These are phyloP conservation scores for Drosophila triauraria DNA, from an alignment of 1,140 invertebrate species.

Conservation along the genomic window DNA sequence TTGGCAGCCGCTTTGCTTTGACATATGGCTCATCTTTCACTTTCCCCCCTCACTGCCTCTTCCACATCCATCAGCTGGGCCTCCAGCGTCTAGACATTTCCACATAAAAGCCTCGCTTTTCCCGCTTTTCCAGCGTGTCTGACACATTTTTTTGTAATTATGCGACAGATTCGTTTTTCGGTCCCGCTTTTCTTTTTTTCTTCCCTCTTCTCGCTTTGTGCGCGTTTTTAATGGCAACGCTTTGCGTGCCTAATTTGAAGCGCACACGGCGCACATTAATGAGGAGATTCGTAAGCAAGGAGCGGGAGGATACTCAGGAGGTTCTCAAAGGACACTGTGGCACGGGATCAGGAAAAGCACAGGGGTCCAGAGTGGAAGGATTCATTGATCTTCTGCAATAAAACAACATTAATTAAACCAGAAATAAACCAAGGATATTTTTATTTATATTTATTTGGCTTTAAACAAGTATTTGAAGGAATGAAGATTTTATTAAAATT, in stretches of 20 bases:
- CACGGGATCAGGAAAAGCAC: background rate
- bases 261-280: slow-evolving; percentile 77
- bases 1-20: slow-evolving; percentile 50
- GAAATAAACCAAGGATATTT: background rate
- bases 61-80: slow-evolving; percentile 40
- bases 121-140: slow-evolving; percentile 40
- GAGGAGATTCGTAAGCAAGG: slow-evolving; percentile 39
- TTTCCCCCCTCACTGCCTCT: background rate
- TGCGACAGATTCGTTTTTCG: slow-evolving; percentile 73
- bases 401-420: too few relatives aligned
- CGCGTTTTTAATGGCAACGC: slow-evolving; percentile 72
- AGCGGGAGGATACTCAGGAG: background rate
- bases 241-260: slow-evolving; percentile 78
- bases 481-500: background rate
- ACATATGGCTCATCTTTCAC: slow-evolving; percentile 41
- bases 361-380: background rate
- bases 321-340: slow-evolving; percentile 10
- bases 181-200: slow-evolving; percentile 3
- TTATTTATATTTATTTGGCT: too few relatives aligned
- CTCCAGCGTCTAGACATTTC: slow-evolving; percentile 65
- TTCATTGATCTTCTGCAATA: background rate
- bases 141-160: slow-evolving; percentile 77
- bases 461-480: too few relatives aligned
- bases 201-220: slow-evolving; percentile 39
- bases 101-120: slow-evolving; percentile 69